These are phyloP conservation scores for Perizoma flavofasciatum DNA, from an alignment of 2,888 invertebrate species.

Conservation along the genomic window DNA sequence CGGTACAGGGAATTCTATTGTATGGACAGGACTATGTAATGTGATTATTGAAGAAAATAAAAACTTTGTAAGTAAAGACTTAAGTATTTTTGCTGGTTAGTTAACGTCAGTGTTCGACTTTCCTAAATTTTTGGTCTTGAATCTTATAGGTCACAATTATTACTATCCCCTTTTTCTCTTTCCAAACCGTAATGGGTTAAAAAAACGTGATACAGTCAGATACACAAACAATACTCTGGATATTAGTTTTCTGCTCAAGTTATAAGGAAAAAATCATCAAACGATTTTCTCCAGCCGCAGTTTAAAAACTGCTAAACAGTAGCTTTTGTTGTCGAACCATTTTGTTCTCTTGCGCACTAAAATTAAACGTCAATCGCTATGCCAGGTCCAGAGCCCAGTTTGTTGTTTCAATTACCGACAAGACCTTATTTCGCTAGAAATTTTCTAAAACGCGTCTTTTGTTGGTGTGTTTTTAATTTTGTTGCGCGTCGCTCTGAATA, in stretches of 20 bases:
- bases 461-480: slow-evolving; percentile 46
- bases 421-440: slow-evolving; percentile 56
- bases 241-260: neutral
- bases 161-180: too few relatives aligned
- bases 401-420: slow-evolving; percentile 78
- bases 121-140: too few relatives aligned
- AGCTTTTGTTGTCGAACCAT: slow-evolving; percentile 50
- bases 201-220: neutral
- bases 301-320: slow-evolving; percentile 46
- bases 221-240: neutral
- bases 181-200: too few relatives aligned
- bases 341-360: slow-evolving; percentile 67
- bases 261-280: slow-evolving; percentile 19
- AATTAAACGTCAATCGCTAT: slow-evolving; percentile 78
- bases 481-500: slow-evolving; percentile 24
- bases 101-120: too few relatives aligned
- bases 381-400: slow-evolving; percentile 64
- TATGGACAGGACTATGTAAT: too few relatives aligned
- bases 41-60: too few relatives aligned
- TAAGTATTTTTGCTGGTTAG: too few relatives aligned
- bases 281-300: slow-evolving; percentile 28
- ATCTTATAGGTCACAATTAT: too few relatives aligned
- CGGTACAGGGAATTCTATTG: too few relatives aligned
- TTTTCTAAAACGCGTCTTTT: slow-evolving; percentile 66
- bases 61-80: too few relatives aligned